Base-by-base conservation (phyloP, 2,888 invertebrate genomes). In the Hydropsyche betteni region DNA sequence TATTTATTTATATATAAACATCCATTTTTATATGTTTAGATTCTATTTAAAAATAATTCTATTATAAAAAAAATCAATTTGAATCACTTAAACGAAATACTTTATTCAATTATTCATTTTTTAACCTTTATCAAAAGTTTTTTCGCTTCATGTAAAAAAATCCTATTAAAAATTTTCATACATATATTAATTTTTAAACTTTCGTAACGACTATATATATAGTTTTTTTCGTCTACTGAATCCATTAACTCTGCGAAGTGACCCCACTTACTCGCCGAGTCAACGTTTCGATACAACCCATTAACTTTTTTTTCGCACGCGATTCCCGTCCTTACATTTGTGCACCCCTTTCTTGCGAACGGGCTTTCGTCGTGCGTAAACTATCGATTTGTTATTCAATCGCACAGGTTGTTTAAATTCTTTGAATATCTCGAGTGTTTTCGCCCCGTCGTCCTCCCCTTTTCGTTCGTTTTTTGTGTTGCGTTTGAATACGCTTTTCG, bases 351-450 rank as follows among this genome's bases (percentile, higher is more conserved):
- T 64, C 64, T 34, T 10, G 64, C 33, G n/a, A 34, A 64, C 33
- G 44, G 44, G 34, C 64, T 64, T 36, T 64, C 64, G 34, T 64
- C 64, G 64, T 64, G 64, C 64, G 64, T 64, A 36, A 64, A 64
- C 64, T 64, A 64, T 64, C 64, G 64, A 64, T 64, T 64, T 64
- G 64, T 64, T 64, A 64, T 64, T 64, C 36, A 64, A 34, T 64
- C 64, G 64, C 36, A 64, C 64, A 64, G 64, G 64, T 64, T 64
- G 64, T 64, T 64, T 64, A 64, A 64, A 64, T 64, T 64, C 64
- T 34, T 64, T 36, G 64, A 64, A 64, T 36, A 36, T 36, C 36
- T 64, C 64, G 64, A 36, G 64, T 64, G 64, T 64, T 64, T n/a
- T 64, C 34, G 34, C 10, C 34, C 64, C 34, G 24, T 8, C 16